phyloP scores from a whole-genome alignment of 2,113 vertebrate species.

The Hemibagrus wyckioides region DNA sequence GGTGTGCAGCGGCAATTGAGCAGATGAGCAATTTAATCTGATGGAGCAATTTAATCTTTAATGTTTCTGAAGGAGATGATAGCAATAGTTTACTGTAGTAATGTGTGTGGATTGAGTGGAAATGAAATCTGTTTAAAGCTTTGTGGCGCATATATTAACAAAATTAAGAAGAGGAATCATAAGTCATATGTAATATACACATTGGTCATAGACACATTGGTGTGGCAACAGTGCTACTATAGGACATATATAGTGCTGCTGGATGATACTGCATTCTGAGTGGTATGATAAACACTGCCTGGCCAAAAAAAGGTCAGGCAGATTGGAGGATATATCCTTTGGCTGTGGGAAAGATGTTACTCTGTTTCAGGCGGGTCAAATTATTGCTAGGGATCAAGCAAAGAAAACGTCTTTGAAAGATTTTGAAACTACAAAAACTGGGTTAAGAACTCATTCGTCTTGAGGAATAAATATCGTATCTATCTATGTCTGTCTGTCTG shows the following conservation, averaged over 20 bases:
- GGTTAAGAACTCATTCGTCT: too few relatives aligned
- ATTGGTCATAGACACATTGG: too few relatives aligned
- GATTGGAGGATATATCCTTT: too few relatives aligned
- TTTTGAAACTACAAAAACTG: too few relatives aligned
- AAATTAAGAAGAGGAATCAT: not conserved
- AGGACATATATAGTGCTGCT: too few relatives aligned
- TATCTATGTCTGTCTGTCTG: too few relatives aligned
- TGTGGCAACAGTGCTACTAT: not conserved
- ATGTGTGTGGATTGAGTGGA: not conserved
- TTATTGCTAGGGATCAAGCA: too few relatives aligned
- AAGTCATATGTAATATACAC: not conserved
- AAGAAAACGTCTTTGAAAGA: too few relatives aligned
- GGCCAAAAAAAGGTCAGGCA: not conserved
- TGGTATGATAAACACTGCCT: not conserved
- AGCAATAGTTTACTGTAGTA: conserved; percentile 32
- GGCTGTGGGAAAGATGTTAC: too few relatives aligned
- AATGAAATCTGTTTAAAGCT: not conserved
- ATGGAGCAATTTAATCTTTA: too few relatives aligned
- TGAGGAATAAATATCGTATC: too few relatives aligned
- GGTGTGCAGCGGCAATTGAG: conserved; percentile 10
- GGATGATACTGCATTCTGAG: not conserved
- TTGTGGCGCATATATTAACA: not conserved
- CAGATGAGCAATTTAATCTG: conserved; percentile 5
- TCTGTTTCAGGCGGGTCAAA: too few relatives aligned
- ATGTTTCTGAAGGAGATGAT: conserved; percentile 37